These are phyloP conservation scores for Nannobrachium achirus DNA, from an alignment of 2,113 vertebrate genomes.

Conservation along the genomic window DNA sequence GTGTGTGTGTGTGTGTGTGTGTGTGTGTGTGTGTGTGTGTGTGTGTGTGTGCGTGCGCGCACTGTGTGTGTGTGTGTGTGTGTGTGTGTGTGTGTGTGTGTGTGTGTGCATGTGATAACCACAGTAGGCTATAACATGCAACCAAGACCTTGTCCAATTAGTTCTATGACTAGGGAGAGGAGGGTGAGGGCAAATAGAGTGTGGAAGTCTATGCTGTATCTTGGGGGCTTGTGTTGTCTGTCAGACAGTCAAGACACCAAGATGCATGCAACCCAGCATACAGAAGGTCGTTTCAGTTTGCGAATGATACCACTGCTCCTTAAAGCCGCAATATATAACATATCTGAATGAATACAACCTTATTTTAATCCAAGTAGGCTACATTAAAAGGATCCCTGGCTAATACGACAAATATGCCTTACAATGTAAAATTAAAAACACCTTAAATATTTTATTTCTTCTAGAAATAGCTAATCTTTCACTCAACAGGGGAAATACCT, in stretches of 20 bases:
- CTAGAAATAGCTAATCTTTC: too few species aligned
- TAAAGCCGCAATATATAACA: conserved; percentile 4
- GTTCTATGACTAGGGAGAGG: conserved; percentile 13
- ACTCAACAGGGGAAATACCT: too few species aligned
- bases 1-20: background rate
- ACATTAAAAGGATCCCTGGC: too few species aligned
- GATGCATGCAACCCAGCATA: conserved; percentile 19
- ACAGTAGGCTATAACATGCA: conserved; percentile 26
- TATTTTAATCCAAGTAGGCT: too few species aligned
- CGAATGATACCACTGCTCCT: conserved; percentile 35
- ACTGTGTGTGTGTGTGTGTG: background rate
- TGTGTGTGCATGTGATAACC: background rate
- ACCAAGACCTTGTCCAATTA: conserved; percentile 32
- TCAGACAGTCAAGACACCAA: conserved; percentile 24
- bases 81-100: background rate
- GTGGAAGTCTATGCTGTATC: conserved; percentile 13
- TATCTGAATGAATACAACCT: too few species aligned
- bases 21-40: background rate
- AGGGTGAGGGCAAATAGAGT: background rate
- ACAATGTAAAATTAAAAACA: too few species aligned
- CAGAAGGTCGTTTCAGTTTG: conserved; percentile 28
- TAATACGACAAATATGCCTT: too few species aligned
- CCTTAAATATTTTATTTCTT: too few species aligned
- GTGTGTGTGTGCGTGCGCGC: background rate
- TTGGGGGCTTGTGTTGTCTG: conserved; percentile 39